Evolutionary conservation across 2,113 vertebrate genomes (phyloP), one percentile per base, ranked within the genome.

Genomic region (Ancistrus triradiatus): DNA sequence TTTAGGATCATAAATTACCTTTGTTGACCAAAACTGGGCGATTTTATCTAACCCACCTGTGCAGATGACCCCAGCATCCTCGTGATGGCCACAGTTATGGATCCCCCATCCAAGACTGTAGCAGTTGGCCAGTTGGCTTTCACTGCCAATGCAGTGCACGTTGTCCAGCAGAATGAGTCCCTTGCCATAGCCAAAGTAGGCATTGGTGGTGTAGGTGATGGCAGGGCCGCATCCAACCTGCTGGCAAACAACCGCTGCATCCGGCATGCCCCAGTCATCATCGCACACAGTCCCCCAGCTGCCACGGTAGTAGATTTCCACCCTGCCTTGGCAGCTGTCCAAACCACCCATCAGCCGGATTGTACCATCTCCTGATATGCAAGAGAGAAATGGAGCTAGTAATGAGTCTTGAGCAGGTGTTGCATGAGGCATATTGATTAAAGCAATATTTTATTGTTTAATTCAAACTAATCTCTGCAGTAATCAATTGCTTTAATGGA

Each of bases 61-160:
- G 65, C 96, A 99, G 71, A 91, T 77, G 52, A 89, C 94, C 0
- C 95, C 94, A 0, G 95, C 94, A 0, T 99, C 96, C 79, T 99
- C 96, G 0, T 98, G 94, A 74, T 99, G 96, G 1, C 94, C 92
- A 0, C 96, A 99, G 89, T 99, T 98, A 66, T 99, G 92, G 72
- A 91, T 89, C 1, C 92, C 92, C 96, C 95, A 99, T 63, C 93
- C 95, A 0, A 96, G 88, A 75, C 90, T 92, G 72, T 82, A 84
- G 72, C 95, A 99, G 33, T 75, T 76, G 0, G 79, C 73, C 48
- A 98, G 85, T 42, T 82, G 83, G 1, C 61, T 63, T 73, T 98
- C 95, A 0, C 74, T 60, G 31, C 95, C 93, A 0, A 88, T 77
- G 1, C 96, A 99, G 78, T 94, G 88, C 62, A 98, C 89, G 0